Evolutionary conservation across 2,797 vertebrate genomes (phyloP).

Genomic region (Diglossa cyanea): DNA sequence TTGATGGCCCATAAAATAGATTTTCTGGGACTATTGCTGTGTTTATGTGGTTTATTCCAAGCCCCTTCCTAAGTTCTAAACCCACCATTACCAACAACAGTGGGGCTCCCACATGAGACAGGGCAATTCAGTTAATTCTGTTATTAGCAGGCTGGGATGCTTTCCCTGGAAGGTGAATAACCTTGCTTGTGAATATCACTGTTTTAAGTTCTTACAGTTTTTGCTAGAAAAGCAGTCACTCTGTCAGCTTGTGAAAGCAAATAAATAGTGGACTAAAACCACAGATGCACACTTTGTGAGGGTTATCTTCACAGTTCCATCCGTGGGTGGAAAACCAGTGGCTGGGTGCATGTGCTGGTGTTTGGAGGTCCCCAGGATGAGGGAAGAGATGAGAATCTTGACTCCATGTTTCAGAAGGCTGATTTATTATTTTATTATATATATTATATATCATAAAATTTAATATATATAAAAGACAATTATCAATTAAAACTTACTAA

Average conservation of each 20-base stretch:
- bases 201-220: neutral
- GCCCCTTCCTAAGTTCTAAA: neutral
- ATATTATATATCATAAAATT: too few species aligned
- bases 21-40: neutral
- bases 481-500: too few species aligned
- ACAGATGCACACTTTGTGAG: neutral
- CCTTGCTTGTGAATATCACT: neutral
- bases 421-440: too few species aligned
- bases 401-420: too few species aligned
- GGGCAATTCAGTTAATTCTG: neutral
- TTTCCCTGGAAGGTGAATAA: neutral
- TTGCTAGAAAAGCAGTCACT: neutral
- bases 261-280: neutral
- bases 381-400: too few species aligned
- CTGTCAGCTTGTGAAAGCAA: neutral
- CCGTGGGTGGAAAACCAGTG: neutral
- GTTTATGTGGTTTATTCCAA: neutral
- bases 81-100: neutral
- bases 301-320: neutral
- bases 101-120: neutral
- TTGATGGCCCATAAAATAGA: constrained; percentile 36
- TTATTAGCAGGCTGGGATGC: neutral
- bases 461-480: too few species aligned
- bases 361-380: too few species aligned
- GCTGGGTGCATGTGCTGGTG: neutral